A percentile compares a stretch with the other conserved stretches of the same genome.
Conservation (phyloP, 1,140 invertebrate species). For the Teleopsis dalmanni region DNA sequence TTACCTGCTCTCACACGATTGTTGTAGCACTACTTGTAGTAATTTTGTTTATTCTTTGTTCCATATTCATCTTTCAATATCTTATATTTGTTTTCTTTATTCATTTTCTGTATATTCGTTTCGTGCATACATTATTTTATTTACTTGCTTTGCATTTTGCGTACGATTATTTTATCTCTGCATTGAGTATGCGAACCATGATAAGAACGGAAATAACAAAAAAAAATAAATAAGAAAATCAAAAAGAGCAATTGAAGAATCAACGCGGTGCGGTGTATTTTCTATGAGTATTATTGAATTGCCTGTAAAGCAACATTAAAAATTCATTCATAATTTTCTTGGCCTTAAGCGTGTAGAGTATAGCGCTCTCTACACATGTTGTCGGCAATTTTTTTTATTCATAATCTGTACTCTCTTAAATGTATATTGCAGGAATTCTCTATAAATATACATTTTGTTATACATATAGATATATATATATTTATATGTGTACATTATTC, state of each 20-base stretch:
- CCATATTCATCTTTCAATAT: not conserved
- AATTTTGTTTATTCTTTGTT: not conserved
- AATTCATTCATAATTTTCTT: conserved; percentile 41
- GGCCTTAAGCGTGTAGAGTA: not conserved
- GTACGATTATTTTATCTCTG: too few species aligned
- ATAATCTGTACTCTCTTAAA: not conserved
- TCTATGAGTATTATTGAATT: too few species aligned
- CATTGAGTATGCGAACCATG: too few species aligned
- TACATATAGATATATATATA: not conserved
- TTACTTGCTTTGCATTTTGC: too few species aligned
- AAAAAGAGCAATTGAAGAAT: too few species aligned
- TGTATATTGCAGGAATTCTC: not conserved
- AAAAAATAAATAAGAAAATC: too few species aligned
- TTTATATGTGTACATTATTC: not conserved
- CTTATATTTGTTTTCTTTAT: too few species aligned
- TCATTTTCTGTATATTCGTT: too few species aligned
- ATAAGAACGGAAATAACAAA: too few species aligned
- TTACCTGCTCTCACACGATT: conserved; percentile 23
- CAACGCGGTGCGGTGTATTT: too few species aligned
- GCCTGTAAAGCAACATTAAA: conserved; percentile 40
- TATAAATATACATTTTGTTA: not conserved
- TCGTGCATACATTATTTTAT: too few species aligned
- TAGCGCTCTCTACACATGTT: not conserved
- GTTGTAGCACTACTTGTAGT: conserved; percentile 1
- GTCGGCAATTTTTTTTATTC: not conserved